Evolutionary conservation across 2,113 vertebrate genomes (phyloP), one percentile per base, ranked within the genome.

Genomic region (Notechis scutatus): DNA sequence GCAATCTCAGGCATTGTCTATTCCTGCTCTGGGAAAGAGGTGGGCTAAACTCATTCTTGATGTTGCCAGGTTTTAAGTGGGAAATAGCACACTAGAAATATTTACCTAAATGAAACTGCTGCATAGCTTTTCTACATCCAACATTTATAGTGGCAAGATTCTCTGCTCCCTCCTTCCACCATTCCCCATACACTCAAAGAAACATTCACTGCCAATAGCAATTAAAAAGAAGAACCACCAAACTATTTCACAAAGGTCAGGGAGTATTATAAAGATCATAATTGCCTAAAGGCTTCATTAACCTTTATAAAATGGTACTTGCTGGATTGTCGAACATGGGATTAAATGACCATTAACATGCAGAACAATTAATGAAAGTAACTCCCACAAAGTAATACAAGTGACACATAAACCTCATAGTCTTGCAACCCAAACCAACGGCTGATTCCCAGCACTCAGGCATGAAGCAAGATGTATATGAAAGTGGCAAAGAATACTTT

Each of bases 271-370:
- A 93, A 94, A 94, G 90, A 94, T 93, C 86, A 50, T 95, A 95
- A 95, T 59, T 94, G 92, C 94, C 90, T 91, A 88, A 96, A 94
- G 93, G 92, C 94, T 94, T 95, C 94, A 93, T 96, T 96, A 96
- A 95, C 92, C 95, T 95, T 96, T 95, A 92, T 90, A 93, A 95
- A 96, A 91, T 91, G 93, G 93, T 87, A 18, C 91, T 81, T 87
- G 85, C 81, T 92, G 92, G 55, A 94, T 95, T 94, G 57, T 52
- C 92, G 54, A 94, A 90, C 56, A 81, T 92, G 93, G 45, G 2
- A 93, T 94, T 93, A 95, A 95, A 94, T 93, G 94, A 93, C 94
- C 93, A 59, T 94, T 95, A 96, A 93, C 92, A 95, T 92, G 88
- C 92, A 92, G 54, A 92, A 90, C 94, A 92, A 94, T 96, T 94